Base-by-base conservation (phyloP, 2,888 invertebrate species). In the Drosophila parthenogenetica region DNA sequence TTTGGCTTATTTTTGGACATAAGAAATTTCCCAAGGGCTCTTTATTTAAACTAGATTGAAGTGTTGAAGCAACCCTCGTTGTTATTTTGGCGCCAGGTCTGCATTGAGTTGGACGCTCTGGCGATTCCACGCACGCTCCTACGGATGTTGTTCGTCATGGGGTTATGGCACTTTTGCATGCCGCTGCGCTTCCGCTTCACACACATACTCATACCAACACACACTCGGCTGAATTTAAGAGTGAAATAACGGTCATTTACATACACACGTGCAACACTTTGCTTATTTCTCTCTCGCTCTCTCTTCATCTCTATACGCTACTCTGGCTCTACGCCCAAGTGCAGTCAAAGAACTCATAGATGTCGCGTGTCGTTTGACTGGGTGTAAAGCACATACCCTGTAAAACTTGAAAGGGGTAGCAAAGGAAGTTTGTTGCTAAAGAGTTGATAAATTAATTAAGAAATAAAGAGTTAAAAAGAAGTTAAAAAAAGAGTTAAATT, bases 131-230 rank as follows among this genome's bases (percentile, higher is more conserved):
- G 77, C 79, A 72, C 62, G 59, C 60, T 43, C 65, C 43, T 55
- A 65, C 64, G 79, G 71, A 70, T 67, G 61, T 81, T 74, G 32
- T 67, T 69, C 65, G 58, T 68, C 82, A 76, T 68, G 75, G 75
- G 77, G 77, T 82, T 82, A 84, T 85, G 80, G 80, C 80, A 77
- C 69, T 80, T 79, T 84, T 82, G 82, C 79, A 84, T 82, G 87
- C 80, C 73, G 76, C 67, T 73, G 70, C 63, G 73, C 69, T 86
- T 87, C 81, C 85, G 75, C 67, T 60, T 54, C 49, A 59, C 42
- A 72, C 50, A 67, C 55, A 67, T 32, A 53, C 42, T 62, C 45
- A 51, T 42, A 57, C 40, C 35, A 48, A 59, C 45, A 13, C 40
- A 10, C 16, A 29, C 45, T 22, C 22, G 1, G 22, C 22, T 22